phyloP scores from a whole-genome alignment of 2,113 vertebrate genomes.

The Nerophis lumbriciformis region DNA sequence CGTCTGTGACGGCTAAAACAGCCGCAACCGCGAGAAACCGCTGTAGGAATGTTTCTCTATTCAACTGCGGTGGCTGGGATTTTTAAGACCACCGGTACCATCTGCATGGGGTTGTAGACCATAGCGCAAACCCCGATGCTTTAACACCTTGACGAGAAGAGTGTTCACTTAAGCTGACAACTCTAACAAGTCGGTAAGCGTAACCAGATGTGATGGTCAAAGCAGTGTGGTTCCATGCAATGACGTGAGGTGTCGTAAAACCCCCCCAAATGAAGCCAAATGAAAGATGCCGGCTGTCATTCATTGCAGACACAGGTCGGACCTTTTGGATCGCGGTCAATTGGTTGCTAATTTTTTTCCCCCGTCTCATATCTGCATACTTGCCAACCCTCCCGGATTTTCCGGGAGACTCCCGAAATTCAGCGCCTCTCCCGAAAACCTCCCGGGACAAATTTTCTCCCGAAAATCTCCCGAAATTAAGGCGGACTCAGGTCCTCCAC shows the following conservation, averaged over 20 bases:
- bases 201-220: conserved; percentile 48
- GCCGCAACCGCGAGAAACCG: conserved; percentile 31
- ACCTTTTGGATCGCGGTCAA: conserved; percentile 43
- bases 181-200: conserved; percentile 34
- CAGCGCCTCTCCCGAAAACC: too few relatives aligned
- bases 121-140: conserved; percentile 17
- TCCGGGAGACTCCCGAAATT: too few relatives aligned
- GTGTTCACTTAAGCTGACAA: conserved; percentile 27
- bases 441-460: too few relatives aligned
- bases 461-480: too few relatives aligned
- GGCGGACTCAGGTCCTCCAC: too few relatives aligned
- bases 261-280: conserved; percentile 41
- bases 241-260: conserved; percentile 45
- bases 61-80: conserved; percentile 38
- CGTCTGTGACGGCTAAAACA: conserved; percentile 38
- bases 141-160: conserved; percentile 42
- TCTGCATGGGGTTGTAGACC: conserved; percentile 23
- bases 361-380: conserved; percentile 39
- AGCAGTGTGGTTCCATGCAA: conserved; percentile 23
- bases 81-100: conserved; percentile 24
- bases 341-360: conserved; percentile 28
- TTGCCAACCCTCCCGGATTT: too few relatives aligned
- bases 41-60: conserved; percentile 20
- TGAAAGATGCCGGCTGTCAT: conserved; percentile 40
- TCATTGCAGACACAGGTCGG: conserved; percentile 46